Evolutionary conservation across 2,888 invertebrate species (phyloP).

Genomic region (Pristionchus entomophagus): DNA sequence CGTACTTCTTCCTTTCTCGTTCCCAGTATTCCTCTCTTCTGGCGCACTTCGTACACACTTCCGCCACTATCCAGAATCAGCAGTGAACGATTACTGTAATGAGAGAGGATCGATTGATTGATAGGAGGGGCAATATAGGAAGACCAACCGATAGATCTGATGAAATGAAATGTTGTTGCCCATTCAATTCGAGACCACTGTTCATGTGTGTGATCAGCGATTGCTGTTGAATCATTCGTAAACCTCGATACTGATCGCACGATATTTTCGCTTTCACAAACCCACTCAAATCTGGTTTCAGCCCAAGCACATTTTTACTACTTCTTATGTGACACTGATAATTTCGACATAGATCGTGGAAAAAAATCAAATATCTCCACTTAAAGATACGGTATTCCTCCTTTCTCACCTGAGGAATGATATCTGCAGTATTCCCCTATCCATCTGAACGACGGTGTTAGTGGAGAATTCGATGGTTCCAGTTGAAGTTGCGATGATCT

Average conservation of each 20-base stretch:
- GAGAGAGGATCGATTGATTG: not conserved
- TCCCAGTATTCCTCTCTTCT: constrained; percentile 49
- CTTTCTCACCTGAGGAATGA: constrained; percentile 82
- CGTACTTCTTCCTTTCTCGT: constrained; percentile 50
- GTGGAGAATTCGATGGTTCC: constrained; percentile 54
- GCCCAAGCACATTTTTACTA: no score
- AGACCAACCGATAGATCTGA: no score
- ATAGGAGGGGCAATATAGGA: not conserved
- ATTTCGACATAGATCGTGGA: no score
- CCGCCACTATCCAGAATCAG: constrained; percentile 67
- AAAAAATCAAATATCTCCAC: no score
- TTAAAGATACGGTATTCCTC: constrained; percentile 8
- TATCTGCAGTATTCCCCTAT: constrained; percentile 86
- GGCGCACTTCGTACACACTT: constrained; percentile 65
- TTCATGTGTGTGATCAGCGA: no score
- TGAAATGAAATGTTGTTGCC: no score
- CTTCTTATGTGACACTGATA: no score
- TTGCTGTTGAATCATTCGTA: no score
- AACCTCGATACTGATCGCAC: no score
- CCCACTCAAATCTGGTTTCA: not conserved
- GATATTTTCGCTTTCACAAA: not conserved
- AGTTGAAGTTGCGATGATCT: constrained; percentile 53
- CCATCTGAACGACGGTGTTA: constrained; percentile 86
- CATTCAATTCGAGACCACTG: no score
- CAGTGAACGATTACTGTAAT: constrained; percentile 51